These are phyloP conservation scores for Ranitomeya variabilis DNA, from an alignment of 2,113 vertebrate genomes.

Conservation along the genomic window DNA sequence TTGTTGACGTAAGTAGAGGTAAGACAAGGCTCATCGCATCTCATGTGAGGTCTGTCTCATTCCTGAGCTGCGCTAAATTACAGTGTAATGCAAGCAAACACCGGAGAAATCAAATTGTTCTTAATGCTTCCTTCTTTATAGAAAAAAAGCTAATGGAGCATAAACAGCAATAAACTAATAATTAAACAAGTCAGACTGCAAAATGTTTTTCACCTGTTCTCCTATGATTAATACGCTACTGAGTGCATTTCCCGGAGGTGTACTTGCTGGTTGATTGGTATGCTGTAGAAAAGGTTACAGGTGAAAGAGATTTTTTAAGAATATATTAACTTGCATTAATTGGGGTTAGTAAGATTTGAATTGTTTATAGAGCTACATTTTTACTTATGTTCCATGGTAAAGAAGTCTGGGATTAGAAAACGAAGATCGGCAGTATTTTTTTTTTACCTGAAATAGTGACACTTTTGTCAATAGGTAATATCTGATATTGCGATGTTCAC, in stretches of 20 bases:
- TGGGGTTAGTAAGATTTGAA: background rate
- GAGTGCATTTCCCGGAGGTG: constrained; percentile 6
- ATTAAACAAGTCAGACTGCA: constrained; percentile 34
- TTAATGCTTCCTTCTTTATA: constrained; percentile 15
- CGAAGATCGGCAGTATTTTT: no score
- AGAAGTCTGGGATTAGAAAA: no score
- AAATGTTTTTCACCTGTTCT: constrained; percentile 34
- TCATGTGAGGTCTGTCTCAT: constrained; percentile 7
- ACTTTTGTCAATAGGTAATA: no score
- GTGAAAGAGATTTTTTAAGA: background rate
- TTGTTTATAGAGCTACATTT: background rate
- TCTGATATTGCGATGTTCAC: no score
- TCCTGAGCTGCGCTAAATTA: constrained; percentile 13
- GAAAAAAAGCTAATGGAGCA: constrained; percentile 26
- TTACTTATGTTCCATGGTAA: background rate
- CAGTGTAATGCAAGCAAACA: background rate
- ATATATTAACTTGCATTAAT: background rate
- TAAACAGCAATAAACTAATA: constrained; percentile 43
- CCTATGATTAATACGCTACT: constrained; percentile 36
- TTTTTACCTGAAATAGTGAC: no score
- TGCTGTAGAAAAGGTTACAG: constrained; percentile 22
- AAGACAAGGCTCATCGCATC: constrained; percentile 10
- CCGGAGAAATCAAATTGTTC: background rate
- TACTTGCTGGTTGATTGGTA: constrained; percentile 9
- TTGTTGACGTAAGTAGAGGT: constrained; percentile 39